These are phyloP conservation scores for Periophthalmus modestus DNA, from an alignment of 2,113 vertebrate genomes.

Conservation along the genomic window DNA sequence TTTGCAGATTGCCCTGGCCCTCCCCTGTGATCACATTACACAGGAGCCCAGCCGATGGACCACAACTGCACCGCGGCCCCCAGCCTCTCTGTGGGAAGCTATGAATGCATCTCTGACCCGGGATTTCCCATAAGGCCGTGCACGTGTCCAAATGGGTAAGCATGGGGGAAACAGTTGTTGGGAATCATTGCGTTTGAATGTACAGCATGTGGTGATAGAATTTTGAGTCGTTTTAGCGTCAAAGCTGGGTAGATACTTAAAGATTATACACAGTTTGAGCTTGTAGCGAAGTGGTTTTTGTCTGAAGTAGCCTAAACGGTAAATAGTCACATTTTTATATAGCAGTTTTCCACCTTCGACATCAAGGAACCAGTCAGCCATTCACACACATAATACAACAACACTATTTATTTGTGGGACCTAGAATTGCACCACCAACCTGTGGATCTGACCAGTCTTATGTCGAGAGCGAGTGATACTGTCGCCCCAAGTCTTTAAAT, in stretches of 20 bases:
- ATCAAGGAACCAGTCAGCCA: no score
- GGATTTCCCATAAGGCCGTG: slow-evolving; percentile 47
- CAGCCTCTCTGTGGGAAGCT: slow-evolving; percentile 29
- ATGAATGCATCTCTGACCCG: slow-evolving; percentile 28
- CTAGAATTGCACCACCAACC: no score
- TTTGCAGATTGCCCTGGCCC: neutral
- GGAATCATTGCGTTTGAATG: slow-evolving; percentile 35
- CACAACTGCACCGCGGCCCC: slow-evolving; percentile 30
- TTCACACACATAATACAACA: no score
- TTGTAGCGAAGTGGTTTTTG: no score
- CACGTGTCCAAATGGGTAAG: slow-evolving; percentile 25
- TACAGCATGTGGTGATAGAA: slow-evolving; percentile 30
- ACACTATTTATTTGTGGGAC: no score
- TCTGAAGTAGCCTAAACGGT: no score
- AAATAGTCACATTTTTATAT: no score
- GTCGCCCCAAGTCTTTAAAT: no score
- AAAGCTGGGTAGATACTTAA: neutral
- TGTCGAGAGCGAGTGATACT: no score
- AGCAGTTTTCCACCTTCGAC: no score
- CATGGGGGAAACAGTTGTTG: slow-evolving; percentile 56
- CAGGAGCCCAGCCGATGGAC: neutral
- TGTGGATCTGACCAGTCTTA: no score
- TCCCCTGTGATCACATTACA: slow-evolving; percentile 25
- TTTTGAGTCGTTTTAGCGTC: slow-evolving; percentile 4
- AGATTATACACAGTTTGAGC: no score